A percentile compares a stretch with the other conserved stretches of the same genome.
Evolutionary conservation across 2,797 vertebrate genomes (phyloP).

Genomic region (Tangara arthus): DNA sequence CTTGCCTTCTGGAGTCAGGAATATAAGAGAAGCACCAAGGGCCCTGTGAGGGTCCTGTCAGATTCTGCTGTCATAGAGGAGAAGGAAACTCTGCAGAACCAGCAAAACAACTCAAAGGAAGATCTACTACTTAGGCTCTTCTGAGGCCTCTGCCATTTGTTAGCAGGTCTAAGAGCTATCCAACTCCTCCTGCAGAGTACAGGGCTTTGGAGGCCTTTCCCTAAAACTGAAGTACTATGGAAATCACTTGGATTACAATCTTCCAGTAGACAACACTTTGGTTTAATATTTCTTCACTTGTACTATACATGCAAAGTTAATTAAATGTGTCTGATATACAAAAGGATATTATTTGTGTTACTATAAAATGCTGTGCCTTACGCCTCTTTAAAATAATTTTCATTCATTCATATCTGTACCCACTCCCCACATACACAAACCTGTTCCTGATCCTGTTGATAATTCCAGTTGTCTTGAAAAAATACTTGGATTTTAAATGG

Average conservation of each 20-base stretch:
- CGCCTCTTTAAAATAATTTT: conserved; percentile 13
- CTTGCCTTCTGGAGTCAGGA: not conserved
- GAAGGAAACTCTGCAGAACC: not conserved
- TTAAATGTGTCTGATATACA: not conserved
- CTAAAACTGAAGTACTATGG: not conserved
- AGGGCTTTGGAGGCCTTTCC: not conserved
- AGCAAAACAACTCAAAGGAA: not conserved
- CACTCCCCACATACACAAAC: not conserved
- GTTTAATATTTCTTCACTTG: not conserved
- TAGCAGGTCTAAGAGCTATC: not conserved
- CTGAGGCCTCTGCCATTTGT: not conserved
- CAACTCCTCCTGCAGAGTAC: rapidly evolving
- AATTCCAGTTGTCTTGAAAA: conserved; percentile 37
- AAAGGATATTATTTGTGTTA: not conserved
- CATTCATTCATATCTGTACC: not conserved
- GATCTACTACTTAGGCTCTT: not conserved
- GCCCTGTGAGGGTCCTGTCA: not conserved
- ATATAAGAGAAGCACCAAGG: not conserved
- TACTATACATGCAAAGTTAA: not conserved
- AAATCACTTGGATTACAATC: not conserved
- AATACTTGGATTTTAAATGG: conserved; percentile 20
- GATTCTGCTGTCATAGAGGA: not conserved
- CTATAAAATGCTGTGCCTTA: not conserved
- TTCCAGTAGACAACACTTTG: not conserved
- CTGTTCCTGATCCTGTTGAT: conserved; percentile 3